These are phyloP conservation scores for Telmatherina bonti DNA, from an alignment of 2,797 vertebrate genomes.

Conservation along the genomic window DNA sequence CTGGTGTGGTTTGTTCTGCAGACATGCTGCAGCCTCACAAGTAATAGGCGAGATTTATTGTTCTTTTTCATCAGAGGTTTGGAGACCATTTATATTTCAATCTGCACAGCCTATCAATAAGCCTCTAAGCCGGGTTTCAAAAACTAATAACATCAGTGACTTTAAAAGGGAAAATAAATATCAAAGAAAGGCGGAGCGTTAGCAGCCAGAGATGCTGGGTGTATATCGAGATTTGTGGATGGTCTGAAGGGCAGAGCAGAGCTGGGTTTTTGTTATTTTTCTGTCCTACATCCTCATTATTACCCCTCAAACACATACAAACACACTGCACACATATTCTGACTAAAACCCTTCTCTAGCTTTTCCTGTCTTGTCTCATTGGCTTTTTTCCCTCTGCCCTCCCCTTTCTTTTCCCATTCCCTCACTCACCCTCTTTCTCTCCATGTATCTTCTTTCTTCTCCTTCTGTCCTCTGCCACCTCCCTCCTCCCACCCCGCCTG, in stretches of 20 bases:
- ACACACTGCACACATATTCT: slow-evolving; percentile 38
- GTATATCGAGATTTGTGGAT: slow-evolving; percentile 71
- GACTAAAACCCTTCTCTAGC: slow-evolving; percentile 49
- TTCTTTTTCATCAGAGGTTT: slow-evolving; percentile 66
- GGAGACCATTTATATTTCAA: slow-evolving; percentile 71
- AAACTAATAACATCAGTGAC: slow-evolving; percentile 81
- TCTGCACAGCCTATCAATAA: slow-evolving; percentile 69
- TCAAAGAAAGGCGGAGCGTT: slow-evolving; percentile 73
- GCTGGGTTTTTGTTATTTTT: slow-evolving; percentile 53
- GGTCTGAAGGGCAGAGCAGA: slow-evolving; percentile 55
- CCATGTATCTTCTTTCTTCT: slow-evolving; percentile 66
- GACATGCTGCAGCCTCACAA: slow-evolving; percentile 44
- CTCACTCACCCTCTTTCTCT: slow-evolving; percentile 36
- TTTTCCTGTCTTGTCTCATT: slow-evolving; percentile 38
- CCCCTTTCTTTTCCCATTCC: slow-evolving; percentile 29
- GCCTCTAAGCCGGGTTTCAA: slow-evolving; percentile 71
- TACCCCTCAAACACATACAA: slow-evolving; percentile 44
- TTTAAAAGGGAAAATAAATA: slow-evolving; percentile 79
- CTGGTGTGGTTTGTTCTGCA: slow-evolving; percentile 34
- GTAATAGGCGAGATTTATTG: slow-evolving; percentile 59
- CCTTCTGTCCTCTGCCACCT: slow-evolving; percentile 57
- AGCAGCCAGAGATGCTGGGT: slow-evolving; percentile 48
- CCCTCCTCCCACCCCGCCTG: slow-evolving; percentile 54
- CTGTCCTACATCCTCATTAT: slow-evolving; percentile 53
- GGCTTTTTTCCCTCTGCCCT: slow-evolving; percentile 21